Percentiles rank a stretch among this genome's conserved stretches.
phyloP scores from a whole-genome alignment of 2,888 invertebrate genomes.

The Imbricaverruca yamaguchii region DNA sequence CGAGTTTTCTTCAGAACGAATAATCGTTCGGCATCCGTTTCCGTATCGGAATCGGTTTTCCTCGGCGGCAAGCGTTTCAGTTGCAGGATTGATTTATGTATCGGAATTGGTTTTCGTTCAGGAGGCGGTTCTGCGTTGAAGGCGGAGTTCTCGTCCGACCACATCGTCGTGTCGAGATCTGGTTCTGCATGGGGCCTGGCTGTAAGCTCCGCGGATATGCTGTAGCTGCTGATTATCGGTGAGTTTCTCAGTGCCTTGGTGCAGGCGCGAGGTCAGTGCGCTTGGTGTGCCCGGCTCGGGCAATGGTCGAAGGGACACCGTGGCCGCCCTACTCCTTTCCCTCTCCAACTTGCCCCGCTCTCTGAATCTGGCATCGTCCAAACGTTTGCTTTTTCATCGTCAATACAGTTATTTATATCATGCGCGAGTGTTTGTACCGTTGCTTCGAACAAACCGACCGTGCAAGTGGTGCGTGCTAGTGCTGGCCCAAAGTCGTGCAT shows the following conservation, averaged over 20 bases:
- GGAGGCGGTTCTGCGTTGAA: too few relatives aligned
- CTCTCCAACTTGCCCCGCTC: background rate
- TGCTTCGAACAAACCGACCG: background rate
- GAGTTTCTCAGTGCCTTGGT: background rate
- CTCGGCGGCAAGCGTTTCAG: too few relatives aligned
- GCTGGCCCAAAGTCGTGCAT: too few relatives aligned
- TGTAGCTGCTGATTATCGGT: background rate
- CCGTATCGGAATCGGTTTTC: too few relatives aligned
- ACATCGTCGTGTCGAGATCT: too few relatives aligned
- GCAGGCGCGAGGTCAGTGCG: background rate
- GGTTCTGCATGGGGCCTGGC: too few relatives aligned
- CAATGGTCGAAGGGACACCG: background rate
- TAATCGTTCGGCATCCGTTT: too few relatives aligned
- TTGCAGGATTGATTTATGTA: too few relatives aligned
- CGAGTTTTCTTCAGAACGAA: too few relatives aligned
- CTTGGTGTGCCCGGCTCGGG: background rate
- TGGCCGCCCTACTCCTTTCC: background rate
- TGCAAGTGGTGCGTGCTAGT: background rate
- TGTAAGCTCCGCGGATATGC: background rate
- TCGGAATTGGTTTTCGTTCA: too few relatives aligned
- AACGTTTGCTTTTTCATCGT: slow-evolving; percentile 7
- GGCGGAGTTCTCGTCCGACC: too few relatives aligned
- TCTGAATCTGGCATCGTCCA: too few relatives aligned
- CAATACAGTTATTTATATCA: slow-evolving; percentile 20
- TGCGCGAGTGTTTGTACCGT: background rate